Conservation (phyloP, 2,888 invertebrate genomes). For the Clostera curtula region DNA sequence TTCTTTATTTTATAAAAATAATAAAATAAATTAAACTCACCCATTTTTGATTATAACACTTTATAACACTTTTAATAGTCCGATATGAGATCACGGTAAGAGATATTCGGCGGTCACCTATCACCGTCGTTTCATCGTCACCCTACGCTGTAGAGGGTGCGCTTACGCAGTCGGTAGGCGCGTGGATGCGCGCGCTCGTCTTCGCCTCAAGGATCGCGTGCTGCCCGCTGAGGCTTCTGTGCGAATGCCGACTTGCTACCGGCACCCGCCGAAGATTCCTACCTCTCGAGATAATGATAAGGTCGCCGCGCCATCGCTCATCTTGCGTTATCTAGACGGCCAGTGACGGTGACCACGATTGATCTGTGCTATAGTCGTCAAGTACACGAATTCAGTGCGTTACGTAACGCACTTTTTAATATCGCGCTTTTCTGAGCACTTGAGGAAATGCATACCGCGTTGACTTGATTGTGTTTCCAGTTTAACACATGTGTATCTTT, state of each 20-base stretch:
- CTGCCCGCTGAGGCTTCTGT: constrained; percentile 63
- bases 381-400: constrained; percentile 21
- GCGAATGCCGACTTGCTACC: constrained; percentile 59
- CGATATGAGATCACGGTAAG: constrained; percentile 54
- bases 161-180: constrained; percentile 28
- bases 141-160: constrained; percentile 42
- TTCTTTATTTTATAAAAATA: constrained; percentile 4
- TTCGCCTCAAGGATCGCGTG: constrained; percentile 63
- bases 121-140: constrained; percentile 62
- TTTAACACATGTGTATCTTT: no score
- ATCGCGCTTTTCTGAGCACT: no score
- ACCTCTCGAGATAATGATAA: constrained; percentile 66
- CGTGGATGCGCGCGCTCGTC: constrained; percentile 35
- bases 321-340: constrained; percentile 55
- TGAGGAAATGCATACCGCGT: no score
- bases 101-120: constrained; percentile 39
- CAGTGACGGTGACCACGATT: constrained; percentile 45
- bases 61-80: constrained; percentile 50
- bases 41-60: constrained; percentile 60
- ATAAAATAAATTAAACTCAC: constrained; percentile 36
- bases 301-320: constrained; percentile 54
- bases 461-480: no score
- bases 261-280: constrained; percentile 56
- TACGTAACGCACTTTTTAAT: constrained; percentile 30
- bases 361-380: constrained; percentile 38